A percentile compares a stretch with the other conserved stretches of the same genome.
Evolutionary conservation across 2,888 invertebrate species (phyloP).

Genomic region (Alsophila aescularia): DNA sequence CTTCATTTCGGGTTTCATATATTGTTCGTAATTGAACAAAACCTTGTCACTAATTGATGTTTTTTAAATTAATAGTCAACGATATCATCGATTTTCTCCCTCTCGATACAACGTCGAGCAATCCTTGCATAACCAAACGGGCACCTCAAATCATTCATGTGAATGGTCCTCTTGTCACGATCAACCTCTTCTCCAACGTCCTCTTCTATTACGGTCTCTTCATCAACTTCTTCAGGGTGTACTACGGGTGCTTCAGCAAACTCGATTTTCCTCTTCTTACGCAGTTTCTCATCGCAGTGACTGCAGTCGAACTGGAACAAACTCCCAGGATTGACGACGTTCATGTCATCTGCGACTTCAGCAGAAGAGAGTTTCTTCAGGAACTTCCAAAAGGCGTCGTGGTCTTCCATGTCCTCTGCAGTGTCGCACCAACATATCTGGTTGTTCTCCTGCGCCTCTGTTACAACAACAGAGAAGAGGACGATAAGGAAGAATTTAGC

Average conservation of each 20-base stretch:
- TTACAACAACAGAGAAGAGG: constrained; percentile 21
- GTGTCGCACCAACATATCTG: constrained; percentile 23
- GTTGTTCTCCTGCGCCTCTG: constrained; percentile 24
- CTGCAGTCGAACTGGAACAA: constrained; percentile 43
- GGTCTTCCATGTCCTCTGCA: constrained; percentile 11
- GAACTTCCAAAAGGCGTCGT: constrained; percentile 28
- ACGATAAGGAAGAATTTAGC: constrained; percentile 37
- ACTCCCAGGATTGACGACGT: constrained; percentile 42
- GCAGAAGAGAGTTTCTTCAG: constrained; percentile 39
- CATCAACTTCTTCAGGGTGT: background rate
- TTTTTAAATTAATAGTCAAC: background rate
- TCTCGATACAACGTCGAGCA: background rate
- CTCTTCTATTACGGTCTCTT: background rate
- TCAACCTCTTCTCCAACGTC: background rate
- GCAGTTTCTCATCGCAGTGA: constrained; percentile 41
- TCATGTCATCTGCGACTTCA: constrained; percentile 20
- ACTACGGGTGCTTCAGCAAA: background rate
- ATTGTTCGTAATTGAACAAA: background rate
- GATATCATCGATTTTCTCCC: background rate
- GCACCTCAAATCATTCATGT: constrained; percentile 2
- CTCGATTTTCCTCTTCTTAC: constrained; percentile 43
- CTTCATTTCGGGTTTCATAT: no score
- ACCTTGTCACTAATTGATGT: background rate
- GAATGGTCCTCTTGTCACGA: constrained; percentile 6
- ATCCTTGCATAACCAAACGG: background rate